Evolutionary conservation across 2,888 invertebrate species (phyloP), one percentile per base, ranked within the genome.

Genomic region (Latrodectus elegans): DNA sequence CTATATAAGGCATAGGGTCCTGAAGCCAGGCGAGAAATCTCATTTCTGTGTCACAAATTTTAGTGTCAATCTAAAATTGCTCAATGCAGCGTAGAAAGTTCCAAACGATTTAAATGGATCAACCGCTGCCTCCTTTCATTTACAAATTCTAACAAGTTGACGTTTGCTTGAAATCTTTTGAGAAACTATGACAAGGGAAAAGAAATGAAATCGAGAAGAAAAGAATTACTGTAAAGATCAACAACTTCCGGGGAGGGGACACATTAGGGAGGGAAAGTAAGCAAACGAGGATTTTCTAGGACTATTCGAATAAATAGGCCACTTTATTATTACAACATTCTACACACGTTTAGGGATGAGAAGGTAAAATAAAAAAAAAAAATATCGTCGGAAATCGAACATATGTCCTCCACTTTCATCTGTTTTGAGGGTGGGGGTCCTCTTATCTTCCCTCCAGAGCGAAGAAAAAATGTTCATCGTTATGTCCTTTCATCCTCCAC

Each of bases 391-490:
- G 68, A 79, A 84, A 55, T n/a, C 49, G 74, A 80, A 84, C 85
- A 85, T 85, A 85, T 85, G 85, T 85, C 79, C 60, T 73, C 70
- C 52, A 79, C 79, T 85, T 85, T 85, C 79, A 77, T 74, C 70
- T 75, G 74, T 80, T 49, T 60, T 10, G 60, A 17, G 79, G 81
- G 81, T 67, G 38, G 38, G 38, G 38, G 38, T 38, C 38, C 38
- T 38, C 38, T 38, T 38, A 38, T 38, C 38, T 38, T 38, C 38
- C 38, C 38, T 38, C 38, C 38, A 38, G 38, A 38, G 38, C 64
- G 52, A 72, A 81, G 65, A 81, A 81, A 52, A 60, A 14, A 51
- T 64, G 51, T 53, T 52, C 60, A 73, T 78, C 84, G 73, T 75
- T 84, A 75, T 85, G 71, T 80, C 26, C 70, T 60, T 80, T 79